Base-by-base conservation (phyloP, 2,113 vertebrate genomes). In the Chionis minor region DNA sequence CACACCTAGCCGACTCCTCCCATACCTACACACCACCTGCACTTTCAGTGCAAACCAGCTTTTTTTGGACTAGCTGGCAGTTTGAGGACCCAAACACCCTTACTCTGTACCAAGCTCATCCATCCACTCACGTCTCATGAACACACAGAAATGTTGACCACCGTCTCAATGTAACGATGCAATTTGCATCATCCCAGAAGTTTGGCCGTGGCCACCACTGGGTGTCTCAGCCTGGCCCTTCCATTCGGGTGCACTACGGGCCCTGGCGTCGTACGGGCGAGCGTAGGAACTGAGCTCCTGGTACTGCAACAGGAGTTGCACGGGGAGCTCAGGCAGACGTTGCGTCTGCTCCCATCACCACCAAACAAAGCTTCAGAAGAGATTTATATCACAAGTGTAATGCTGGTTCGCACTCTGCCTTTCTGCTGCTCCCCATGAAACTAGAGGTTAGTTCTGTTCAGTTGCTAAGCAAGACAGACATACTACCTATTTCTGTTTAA, bases 161-260 rank as follows among this genome's bases (percentile, higher is more conserved):
- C 38, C 40, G n/a, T 17, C 47, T 28, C 55, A 62, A 40, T 20
- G 7, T 16, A 40, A 51, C 1, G 5, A 75, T 18, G 38, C 65
- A 9, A 27, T n/a, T 54, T 55, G 40, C 16, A 55, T 70, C 63
- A 11, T 24, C 42, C 17, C 40, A 27, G 18, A 59, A 55, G 35
- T 12, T 6, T 32, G 69, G 42, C 74, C 77, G 67, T 7, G 81
- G 58, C n/a, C 35, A 24, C 58, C 6, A 28, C 70, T 16, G 20
- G 52, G 47, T 14, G n/a, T 10, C 61, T 22, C 5, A 12, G 38
- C 7, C 6, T 33, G 70, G 14, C 19, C 61, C 61, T 52, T 56
- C 45, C 21, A 7, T 16, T 12, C 1, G 1, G 63, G 45, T 32
- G 35, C 17, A 3, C 38, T 1, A 11, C 1, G 1, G 65, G 30